Base-by-base conservation (phyloP, 1,140 invertebrate genomes). In the Procambarus virginalis region DNA sequence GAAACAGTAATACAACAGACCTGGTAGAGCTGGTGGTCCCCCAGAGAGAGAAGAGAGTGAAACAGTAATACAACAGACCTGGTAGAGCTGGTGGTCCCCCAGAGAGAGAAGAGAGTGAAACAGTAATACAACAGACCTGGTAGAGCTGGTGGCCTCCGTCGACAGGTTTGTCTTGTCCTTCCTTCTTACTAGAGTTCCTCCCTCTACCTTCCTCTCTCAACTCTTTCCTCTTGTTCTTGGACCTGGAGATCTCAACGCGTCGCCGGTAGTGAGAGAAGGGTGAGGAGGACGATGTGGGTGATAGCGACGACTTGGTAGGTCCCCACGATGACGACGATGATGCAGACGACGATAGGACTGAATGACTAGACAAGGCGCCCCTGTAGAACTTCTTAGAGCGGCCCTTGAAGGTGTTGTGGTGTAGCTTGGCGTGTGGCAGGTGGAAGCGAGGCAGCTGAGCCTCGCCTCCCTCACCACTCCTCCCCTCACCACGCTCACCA, bases 401-500 rank as follows among this genome's bases (percentile, higher is more conserved):
- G 3, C 73, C 51, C 46, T 64, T 75, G 2, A 84, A 6, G 10
- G 83, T 55, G 46, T 84, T 75, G 20, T 84, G 83, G 20, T 84
- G 83, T 9, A 76, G 83, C 51, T 84, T 84, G 70, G 60, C 80
- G 80, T 82, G 80, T 12, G 80, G 80, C 51, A 82, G 80, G 55
- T 82, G 80, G 80, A 82, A 60, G 14, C 51, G 83, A 6, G 14
- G n/a, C 79, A 60, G 22, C 58, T 82, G 22, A 6, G 58, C 20
- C 10, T 22, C 49, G 60, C 49, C 68, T 48, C 82, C 46, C 46
- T 49, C 20, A 45, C 20, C 86, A 17, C 80, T 48, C 75, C 84
- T 77, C 20, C 75, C 91, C 34, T 91, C 91, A 9, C 76, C 83
- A 48, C 86, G 58, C 55, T 91, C 89, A 4, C 91, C 91, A 2